These are phyloP conservation scores for Sycobia sp. DNA, from an alignment of 1,140 invertebrate species.

Conservation along the genomic window DNA sequence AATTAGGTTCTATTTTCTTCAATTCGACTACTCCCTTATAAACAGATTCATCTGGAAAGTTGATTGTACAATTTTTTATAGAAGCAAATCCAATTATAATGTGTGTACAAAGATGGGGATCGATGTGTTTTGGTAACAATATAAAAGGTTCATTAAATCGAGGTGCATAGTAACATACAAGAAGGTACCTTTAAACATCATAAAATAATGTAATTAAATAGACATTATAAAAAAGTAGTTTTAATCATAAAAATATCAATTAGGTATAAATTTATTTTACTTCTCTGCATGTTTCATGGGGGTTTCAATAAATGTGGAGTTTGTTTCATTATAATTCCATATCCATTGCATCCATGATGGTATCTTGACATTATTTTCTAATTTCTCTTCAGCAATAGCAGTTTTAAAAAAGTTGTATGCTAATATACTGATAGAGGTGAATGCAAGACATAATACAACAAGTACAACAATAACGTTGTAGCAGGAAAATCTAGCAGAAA, in stretches of 20 bases:
- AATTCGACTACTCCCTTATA: constrained; percentile 65
- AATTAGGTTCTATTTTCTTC: constrained; percentile 69
- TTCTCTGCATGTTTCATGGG: constrained; percentile 21
- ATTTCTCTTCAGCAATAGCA: constrained; percentile 23
- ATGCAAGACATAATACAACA: constrained; percentile 15
- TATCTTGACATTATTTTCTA: constrained; percentile 26
- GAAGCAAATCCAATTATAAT: constrained; percentile 77
- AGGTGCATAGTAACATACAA: constrained; percentile 71
- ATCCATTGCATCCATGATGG: constrained; percentile 25
- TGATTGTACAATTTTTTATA: constrained; percentile 69
- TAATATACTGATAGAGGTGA: constrained; percentile 22
- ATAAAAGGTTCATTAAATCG: constrained; percentile 43
- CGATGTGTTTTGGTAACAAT: constrained; percentile 65
- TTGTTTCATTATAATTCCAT: constrained; percentile 12
- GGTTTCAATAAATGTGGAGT: constrained; percentile 5
- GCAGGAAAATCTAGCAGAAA: constrained; percentile 17
- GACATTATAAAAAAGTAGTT: constrained; percentile 1
- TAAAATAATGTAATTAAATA: neutral
- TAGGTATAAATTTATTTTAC: constrained; percentile 8
- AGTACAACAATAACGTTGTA: constrained; percentile 21
- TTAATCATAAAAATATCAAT: too few relatives aligned
- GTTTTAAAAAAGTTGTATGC: constrained; percentile 23
- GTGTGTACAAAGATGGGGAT: constrained; percentile 79
- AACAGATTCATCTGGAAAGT: constrained; percentile 53
- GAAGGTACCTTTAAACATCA: constrained; percentile 34